These are phyloP conservation scores for Crypturellus undulatus DNA, from an alignment of 2,113 vertebrate species.

Conservation along the genomic window DNA sequence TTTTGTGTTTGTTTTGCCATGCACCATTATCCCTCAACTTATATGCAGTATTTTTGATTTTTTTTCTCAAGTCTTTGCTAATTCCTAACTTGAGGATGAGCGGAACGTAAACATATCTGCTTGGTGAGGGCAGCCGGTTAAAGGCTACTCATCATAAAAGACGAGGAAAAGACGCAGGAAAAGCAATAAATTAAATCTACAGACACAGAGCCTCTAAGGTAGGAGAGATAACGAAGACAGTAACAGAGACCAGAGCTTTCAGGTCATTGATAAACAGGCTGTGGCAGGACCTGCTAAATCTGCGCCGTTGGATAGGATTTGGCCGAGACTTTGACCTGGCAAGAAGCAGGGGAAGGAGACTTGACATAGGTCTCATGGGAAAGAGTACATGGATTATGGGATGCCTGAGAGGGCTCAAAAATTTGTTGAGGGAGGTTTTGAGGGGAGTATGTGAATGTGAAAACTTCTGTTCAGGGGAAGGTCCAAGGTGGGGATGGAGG, in stretches of 20 bases:
- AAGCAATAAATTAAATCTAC: not conserved
- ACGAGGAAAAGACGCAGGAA: not conserved
- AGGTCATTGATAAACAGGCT: not conserved
- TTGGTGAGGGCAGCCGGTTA: not conserved
- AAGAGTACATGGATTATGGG: not conserved
- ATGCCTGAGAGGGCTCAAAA: not conserved
- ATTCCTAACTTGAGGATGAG: not conserved
- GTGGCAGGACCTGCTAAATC: rapidly evolving
- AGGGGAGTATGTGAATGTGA: not conserved
- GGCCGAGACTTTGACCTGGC: not conserved
- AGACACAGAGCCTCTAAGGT: not conserved
- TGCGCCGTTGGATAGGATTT: not conserved
- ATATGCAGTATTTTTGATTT: not conserved
- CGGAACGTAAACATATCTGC: not conserved
- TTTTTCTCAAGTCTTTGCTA: not conserved
- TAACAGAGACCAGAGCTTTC: not conserved
- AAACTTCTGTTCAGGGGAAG: not conserved
- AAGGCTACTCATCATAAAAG: not conserved
- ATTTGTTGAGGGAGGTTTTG: not conserved
- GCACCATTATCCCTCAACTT: not conserved
- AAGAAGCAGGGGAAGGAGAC: not conserved
- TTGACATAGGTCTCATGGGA: rapidly evolving
- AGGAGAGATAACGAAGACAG: not conserved
- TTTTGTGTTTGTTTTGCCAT: not conserved
- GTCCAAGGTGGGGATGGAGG: not conserved